Conservation (phyloP, 2,888 invertebrate species). For the Drosophila buzzatii region DNA sequence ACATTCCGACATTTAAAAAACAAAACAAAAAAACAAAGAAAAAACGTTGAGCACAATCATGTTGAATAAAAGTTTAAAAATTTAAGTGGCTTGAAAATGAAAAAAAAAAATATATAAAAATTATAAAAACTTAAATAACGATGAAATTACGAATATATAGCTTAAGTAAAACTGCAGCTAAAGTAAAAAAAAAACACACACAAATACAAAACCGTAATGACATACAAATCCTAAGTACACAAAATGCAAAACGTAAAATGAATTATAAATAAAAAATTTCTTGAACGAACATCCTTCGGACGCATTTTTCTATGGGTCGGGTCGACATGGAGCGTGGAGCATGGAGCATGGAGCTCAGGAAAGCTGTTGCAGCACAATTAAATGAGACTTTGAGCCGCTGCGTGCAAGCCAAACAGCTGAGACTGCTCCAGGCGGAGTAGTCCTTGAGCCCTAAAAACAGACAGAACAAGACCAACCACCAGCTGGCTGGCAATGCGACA, state of each 20-base stretch:
- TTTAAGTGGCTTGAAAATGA: slow-evolving; percentile 59
- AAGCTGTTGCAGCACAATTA: slow-evolving; percentile 42
- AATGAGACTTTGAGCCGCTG: slow-evolving; percentile 71
- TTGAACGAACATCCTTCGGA: slow-evolving; percentile 15
- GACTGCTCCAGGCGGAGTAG: slow-evolving; percentile 28
- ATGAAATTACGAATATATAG: slow-evolving; percentile 45
- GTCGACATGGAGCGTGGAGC: too few relatives aligned
- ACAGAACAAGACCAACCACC: background rate
- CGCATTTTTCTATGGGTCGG: slow-evolving; percentile 7
- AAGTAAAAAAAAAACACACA: slow-evolving; percentile 16
- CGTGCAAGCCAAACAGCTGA: slow-evolving; percentile 56
- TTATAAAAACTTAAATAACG: slow-evolving; percentile 8
- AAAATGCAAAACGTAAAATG: slow-evolving; percentile 50
- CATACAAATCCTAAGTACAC: slow-evolving; percentile 57
- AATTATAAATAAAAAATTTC: slow-evolving; percentile 42
- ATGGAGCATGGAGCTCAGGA: slow-evolving; percentile 6
- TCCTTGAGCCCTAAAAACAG: slow-evolving; percentile 26
- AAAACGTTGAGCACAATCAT: slow-evolving; percentile 85
- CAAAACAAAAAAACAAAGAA: slow-evolving; percentile 48
- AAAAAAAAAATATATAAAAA: slow-evolving; percentile 43
- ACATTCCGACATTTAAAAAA: slow-evolving; percentile 13
- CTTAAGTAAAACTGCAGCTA: slow-evolving; percentile 59
- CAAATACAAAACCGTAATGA: slow-evolving; percentile 15
- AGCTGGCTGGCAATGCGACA: slow-evolving; percentile 12
- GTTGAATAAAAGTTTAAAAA: slow-evolving; percentile 62